phyloP scores from a whole-genome alignment of 2,113 vertebrate genomes.

The Psittacula cyanocephala region DNA sequence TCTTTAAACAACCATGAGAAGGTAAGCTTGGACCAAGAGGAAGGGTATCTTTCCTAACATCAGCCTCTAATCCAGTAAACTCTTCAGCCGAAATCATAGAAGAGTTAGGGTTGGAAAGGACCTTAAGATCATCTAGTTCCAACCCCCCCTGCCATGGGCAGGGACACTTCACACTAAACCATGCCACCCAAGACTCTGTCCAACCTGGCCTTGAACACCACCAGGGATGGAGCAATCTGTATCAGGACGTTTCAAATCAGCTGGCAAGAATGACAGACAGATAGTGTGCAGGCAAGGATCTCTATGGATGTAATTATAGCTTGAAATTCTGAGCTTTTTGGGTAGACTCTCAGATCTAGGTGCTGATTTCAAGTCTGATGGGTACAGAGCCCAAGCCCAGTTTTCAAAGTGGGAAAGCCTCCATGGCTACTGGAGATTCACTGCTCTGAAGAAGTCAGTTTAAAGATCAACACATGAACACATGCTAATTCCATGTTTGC shows the following conservation, averaged over 20 bases:
- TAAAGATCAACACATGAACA: background rate
- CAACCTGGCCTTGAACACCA: too few species aligned
- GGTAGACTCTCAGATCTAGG: background rate
- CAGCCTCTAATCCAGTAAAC: background rate
- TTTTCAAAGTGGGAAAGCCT: background rate
- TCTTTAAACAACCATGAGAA: background rate
- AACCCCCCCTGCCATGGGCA: too few species aligned
- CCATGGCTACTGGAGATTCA: background rate
- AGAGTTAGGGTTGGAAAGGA: too few species aligned
- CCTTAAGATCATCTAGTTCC: too few species aligned
- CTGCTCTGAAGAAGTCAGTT: background rate
- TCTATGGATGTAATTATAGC: background rate
- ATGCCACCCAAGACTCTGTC: too few species aligned
- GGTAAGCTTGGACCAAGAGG: background rate
- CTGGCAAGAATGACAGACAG: background rate
- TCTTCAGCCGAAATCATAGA: background rate
- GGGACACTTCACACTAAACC: too few species aligned
- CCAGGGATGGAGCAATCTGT: background rate
- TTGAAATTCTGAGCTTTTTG: background rate
- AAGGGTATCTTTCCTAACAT: background rate
- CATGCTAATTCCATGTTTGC: background rate
- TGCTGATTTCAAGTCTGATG: background rate
- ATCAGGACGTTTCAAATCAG: background rate
- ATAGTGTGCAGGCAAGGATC: background rate
- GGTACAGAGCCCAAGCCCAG: background rate